Conservation (phyloP, 2,797 vertebrate genomes). For the Echiichthys vipera region DNA sequence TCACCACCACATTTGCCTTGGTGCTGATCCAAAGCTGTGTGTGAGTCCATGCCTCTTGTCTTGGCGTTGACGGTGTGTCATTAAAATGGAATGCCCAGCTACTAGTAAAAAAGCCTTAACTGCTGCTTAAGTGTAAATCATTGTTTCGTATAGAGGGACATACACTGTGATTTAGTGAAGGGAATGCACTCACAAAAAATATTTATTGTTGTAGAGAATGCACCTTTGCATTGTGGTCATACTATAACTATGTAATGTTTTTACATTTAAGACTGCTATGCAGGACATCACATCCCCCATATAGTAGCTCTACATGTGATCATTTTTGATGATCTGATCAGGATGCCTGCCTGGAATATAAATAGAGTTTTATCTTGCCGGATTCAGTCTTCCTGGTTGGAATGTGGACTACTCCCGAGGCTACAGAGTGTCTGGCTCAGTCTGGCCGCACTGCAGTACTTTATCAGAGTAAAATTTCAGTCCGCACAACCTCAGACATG, state of each 20-base stretch:
- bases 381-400: conserved; percentile 61
- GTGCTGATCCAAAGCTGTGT: conserved; percentile 17
- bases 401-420: conserved; percentile 28
- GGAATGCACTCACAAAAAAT: background rate
- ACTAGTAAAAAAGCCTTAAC: background rate
- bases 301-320: background rate
- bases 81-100: conserved; percentile 24
- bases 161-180: background rate
- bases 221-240: background rate
- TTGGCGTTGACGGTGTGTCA: conserved; percentile 15
- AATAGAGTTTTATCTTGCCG: conserved; percentile 57
- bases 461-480: conserved; percentile 43
- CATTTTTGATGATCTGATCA: conserved; percentile 31
- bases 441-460: conserved; percentile 27
- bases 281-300: background rate
- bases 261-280: background rate
- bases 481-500: conserved; percentile 34
- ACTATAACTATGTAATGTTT: background rate
- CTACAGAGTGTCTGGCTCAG: conserved; percentile 36
- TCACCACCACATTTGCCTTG: conserved; percentile 31
- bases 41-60: conserved; percentile 1
- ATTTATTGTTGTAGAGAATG: too few species aligned
- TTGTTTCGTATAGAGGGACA: background rate
- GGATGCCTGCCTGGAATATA: conserved; percentile 29
- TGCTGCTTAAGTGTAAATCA: conserved; percentile 36